phyloP scores from a whole-genome alignment of 2,888 invertebrate genomes.

The Isotomurus palustris region DNA sequence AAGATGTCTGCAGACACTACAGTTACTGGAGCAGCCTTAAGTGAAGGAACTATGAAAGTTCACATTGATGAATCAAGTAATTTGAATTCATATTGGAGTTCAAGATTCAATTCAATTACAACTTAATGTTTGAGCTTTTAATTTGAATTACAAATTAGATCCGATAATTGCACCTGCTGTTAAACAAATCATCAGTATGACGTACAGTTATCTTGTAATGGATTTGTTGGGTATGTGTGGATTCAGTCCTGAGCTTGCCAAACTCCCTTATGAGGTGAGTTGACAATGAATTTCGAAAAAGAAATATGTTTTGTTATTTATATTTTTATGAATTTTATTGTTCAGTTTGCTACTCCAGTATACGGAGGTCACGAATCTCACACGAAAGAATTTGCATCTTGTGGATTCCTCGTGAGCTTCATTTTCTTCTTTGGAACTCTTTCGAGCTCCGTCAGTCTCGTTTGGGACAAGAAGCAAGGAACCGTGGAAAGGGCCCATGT shows the following conservation, averaged over 20 bases:
- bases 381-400: conserved; percentile 96
- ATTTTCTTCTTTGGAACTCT: conserved; percentile 28
- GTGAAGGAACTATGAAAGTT: conserved; percentile 20
- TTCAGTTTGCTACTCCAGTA: conserved; percentile 57
- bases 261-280: neutral
- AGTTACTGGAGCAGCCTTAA: conserved; percentile 5
- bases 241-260: neutral
- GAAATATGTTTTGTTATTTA: too few relatives aligned
- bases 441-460: conserved; percentile 22
- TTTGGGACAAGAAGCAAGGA: conserved; percentile 30
- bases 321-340: neutral
- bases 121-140: too few relatives aligned
- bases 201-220: neutral
- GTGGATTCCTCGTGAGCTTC: conserved; percentile 56
- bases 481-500: conserved; percentile 26
- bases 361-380: conserved; percentile 83
- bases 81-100: too few relatives aligned
- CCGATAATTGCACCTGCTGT: neutral
- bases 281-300: neutral
- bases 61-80: conserved; percentile 35
- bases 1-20: conserved; percentile 10
- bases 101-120: too few relatives aligned
- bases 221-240: neutral
- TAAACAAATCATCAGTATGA: neutral
- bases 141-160: neutral